phyloP scores from a whole-genome alignment of 2,797 vertebrate species.

The Paedocypris micromegethes region DNA sequence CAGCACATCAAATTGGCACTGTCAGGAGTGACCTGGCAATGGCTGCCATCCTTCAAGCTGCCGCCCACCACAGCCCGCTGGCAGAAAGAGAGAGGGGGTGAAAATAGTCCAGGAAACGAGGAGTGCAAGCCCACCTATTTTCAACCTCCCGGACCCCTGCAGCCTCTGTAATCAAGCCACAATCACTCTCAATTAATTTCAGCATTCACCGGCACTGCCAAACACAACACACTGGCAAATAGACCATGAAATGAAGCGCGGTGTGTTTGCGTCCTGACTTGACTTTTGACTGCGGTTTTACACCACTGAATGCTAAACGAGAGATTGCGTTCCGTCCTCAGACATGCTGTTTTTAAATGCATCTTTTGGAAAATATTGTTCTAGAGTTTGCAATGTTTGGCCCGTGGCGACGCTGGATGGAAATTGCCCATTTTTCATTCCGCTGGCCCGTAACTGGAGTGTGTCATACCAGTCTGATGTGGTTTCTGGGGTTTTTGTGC shows the following conservation, averaged over 20 bases:
- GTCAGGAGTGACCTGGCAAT: slow-evolving; percentile 86
- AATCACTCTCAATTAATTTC: slow-evolving; percentile 61
- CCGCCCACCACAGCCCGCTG: slow-evolving; percentile 26
- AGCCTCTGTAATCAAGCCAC: slow-evolving; percentile 54
- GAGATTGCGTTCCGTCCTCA: slow-evolving; percentile 8
- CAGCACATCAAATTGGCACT: slow-evolving; percentile 88
- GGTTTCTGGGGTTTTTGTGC: slow-evolving; percentile 49
- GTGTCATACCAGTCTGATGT: slow-evolving; percentile 58
- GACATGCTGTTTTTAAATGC: slow-evolving; percentile 13
- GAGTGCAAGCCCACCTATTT: slow-evolving; percentile 65
- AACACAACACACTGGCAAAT: slow-evolving; percentile 47
- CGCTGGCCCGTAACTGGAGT: slow-evolving; percentile 21
- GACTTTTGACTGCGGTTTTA: slow-evolving; percentile 37
- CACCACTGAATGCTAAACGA: slow-evolving; percentile 41
- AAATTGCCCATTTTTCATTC: slow-evolving; percentile 25
- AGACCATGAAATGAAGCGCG: slow-evolving; percentile 33
- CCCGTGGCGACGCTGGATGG: slow-evolving; percentile 15
- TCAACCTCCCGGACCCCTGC: slow-evolving; percentile 61
- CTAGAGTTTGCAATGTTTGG: slow-evolving; percentile 33
- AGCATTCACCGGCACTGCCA: slow-evolving; percentile 53
- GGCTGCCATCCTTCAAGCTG: slow-evolving; percentile 88
- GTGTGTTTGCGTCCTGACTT: slow-evolving; percentile 23
- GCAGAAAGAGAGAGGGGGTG: slow-evolving; percentile 35
- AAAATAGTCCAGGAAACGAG: slow-evolving; percentile 32
- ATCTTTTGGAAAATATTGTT: slow-evolving; percentile 13